Percentiles rank a stretch among this genome's conserved stretches.
Evolutionary conservation across 2,888 invertebrate species (phyloP).

Genomic region (Dolomedes plantarius): DNA sequence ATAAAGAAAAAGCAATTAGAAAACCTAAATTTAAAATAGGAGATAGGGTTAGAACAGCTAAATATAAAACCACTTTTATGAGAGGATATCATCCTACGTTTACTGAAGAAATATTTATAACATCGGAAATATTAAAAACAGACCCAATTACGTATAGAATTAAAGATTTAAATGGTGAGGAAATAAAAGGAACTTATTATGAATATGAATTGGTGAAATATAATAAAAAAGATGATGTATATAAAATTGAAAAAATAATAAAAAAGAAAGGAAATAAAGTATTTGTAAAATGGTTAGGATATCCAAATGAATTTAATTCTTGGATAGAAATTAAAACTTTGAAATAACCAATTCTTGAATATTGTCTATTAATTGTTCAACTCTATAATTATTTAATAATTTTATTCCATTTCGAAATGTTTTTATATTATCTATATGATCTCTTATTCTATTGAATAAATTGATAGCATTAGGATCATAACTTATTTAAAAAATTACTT

Average conservation of each 20-base stretch:
- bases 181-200: not conserved
- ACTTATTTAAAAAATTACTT: too few species aligned
- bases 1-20: not conserved
- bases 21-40: slow-evolving; percentile 9
- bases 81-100: not conserved
- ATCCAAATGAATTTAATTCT: too few species aligned
- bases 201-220: slow-evolving; percentile 19
- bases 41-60: slow-evolving; percentile 6
- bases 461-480: too few species aligned
- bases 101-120: slow-evolving; percentile 19
- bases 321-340: too few species aligned
- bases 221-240: slow-evolving; percentile 10
- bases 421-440: too few species aligned
- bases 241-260: slow-evolving; percentile 22
- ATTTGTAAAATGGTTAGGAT: too few species aligned
- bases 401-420: too few species aligned
- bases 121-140: slow-evolving; percentile 26
- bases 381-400: too few species aligned
- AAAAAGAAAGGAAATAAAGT: not conserved
- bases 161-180: slow-evolving; percentile 7
- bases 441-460: too few species aligned
- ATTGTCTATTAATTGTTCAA: too few species aligned
- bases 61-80: not conserved
- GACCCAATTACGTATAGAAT: slow-evolving; percentile 33
- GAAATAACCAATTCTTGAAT: too few species aligned